Evolutionary conservation across 2,888 invertebrate genomes (phyloP), one percentile per base, ranked within the genome.

Genomic region (Macrophya annulata): DNA sequence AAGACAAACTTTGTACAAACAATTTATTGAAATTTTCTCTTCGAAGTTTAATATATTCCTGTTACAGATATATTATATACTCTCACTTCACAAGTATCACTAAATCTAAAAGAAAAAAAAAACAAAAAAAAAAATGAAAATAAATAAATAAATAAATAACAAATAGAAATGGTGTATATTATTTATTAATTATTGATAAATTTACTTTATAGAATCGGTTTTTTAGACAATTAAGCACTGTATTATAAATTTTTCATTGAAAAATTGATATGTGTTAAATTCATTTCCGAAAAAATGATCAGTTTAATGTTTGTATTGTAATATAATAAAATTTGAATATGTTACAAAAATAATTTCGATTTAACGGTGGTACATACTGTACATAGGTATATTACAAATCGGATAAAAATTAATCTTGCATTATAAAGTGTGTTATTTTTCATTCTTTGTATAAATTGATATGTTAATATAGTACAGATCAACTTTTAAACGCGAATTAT

Each of bases 221-320:
- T 72, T 72, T 76, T 4, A 51, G 12, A 21, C 48, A 43, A 76
- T n/a, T n/a, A n/a, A 31, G 76, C n/a, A 55, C 76, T 37, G 17
- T 9, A 40, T 10, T 72, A n/a, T 6, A 48, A 12, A 25, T 25
- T 12, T 31, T 31, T 25, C 55, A 40, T 79, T 79, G 40, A 59
- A 79, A 79, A 37, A 37, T 45, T 79, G 79, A 79, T 79, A 79
- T 79, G 79, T 79, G 17, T 59, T 37, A 37, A 9, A 43, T 55
- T 79, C 79, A 79, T 59, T 79, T 79, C 37, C 0, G n/a, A 59
- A 76, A 21, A 71, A 40, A n/a, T 40, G 25, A 37, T 71, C 40
- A 5, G n/a, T 71, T 21, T 15, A 15, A 12, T 65, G 21, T 21
- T 68, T 68, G 21, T 68, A 12, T 68, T 6, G 10, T 68, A 25